Conservation (phyloP, 2,888 invertebrate species). For the Disparrhopalites patrizii region DNA sequence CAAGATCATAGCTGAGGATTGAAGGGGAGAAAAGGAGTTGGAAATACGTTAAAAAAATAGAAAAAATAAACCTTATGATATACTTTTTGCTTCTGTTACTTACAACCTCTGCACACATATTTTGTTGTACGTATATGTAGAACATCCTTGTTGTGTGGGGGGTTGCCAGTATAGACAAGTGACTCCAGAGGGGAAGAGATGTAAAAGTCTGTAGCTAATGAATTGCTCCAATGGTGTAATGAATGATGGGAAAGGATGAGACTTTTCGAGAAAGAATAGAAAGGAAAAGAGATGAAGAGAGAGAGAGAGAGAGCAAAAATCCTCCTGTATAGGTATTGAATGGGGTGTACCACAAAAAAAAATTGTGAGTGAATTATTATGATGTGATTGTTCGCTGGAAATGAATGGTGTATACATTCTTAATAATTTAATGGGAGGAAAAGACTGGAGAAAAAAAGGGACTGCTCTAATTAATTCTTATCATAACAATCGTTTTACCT, state of each 20-base stretch:
- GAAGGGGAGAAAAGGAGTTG: too few species aligned
- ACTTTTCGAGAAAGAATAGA: conserved; percentile 13
- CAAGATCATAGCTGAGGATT: too few species aligned
- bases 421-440: not conserved
- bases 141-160: not conserved
- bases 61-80: too few species aligned
- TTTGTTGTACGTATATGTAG: not conserved
- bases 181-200: conserved; percentile 21
- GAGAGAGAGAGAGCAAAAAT: too few species aligned
- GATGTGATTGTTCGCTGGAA: conserved; percentile 21
- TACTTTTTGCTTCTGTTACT: too few species aligned
- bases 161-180: too few species aligned
- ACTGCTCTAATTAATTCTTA: conserved; percentile 29
- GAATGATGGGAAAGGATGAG: conserved; percentile 24
- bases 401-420: not conserved
- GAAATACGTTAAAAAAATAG: too few species aligned
- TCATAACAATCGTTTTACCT: conserved; percentile 23
- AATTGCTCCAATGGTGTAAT: conserved; percentile 33
- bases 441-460: not conserved
- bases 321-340: too few species aligned
- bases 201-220: conserved; percentile 27
- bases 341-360: too few species aligned
- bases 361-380: conserved; percentile 28
- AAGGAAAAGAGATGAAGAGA: too few species aligned
- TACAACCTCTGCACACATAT: too few species aligned